Percentiles rank a stretch among this genome's conserved stretches.
These are phyloP conservation scores for Phenganax subtilis DNA, from an alignment of 92 coral and sea anemone genomes.

Conservation along the genomic window DNA sequence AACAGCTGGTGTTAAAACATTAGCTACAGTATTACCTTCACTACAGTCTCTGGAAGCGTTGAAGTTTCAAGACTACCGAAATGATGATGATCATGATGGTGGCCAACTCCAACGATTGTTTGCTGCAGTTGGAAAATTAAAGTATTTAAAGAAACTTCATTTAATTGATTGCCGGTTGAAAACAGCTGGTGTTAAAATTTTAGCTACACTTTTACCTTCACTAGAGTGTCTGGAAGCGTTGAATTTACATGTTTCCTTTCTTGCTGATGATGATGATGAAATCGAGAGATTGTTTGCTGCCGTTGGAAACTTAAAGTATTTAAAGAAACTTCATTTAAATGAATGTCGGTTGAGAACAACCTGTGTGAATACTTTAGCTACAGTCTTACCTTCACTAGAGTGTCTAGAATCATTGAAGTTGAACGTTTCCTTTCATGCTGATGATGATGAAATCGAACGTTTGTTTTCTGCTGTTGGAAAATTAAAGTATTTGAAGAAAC, in stretches of 20 bases:
- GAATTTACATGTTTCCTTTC: too few relatives aligned
- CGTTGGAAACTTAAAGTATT: too few relatives aligned
- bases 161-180: background rate
- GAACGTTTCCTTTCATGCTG: background rate
- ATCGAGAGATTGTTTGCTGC: background rate
- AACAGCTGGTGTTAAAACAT: background rate
- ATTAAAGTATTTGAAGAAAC: background rate
- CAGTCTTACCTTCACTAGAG: background rate
- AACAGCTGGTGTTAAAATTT: background rate
- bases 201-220: constrained; percentile 16
- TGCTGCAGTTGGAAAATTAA: background rate
- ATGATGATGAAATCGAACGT: background rate
- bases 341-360: too few relatives aligned
- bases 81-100: background rate
- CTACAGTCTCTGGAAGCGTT: background rate
- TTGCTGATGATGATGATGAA: background rate
- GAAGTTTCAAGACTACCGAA: background rate
- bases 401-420: background rate
- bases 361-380: too few relatives aligned
- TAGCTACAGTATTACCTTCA: background rate
- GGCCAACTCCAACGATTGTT: background rate
- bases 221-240: constrained; percentile 19
- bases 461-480: background rate
- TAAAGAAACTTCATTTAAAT: too few relatives aligned
- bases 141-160: background rate